A percentile compares a stretch with the other conserved stretches of the same genome.
phyloP scores from a whole-genome alignment of 35 echinoderm and acorn worm species.

The Anneissia japonica region DNA sequence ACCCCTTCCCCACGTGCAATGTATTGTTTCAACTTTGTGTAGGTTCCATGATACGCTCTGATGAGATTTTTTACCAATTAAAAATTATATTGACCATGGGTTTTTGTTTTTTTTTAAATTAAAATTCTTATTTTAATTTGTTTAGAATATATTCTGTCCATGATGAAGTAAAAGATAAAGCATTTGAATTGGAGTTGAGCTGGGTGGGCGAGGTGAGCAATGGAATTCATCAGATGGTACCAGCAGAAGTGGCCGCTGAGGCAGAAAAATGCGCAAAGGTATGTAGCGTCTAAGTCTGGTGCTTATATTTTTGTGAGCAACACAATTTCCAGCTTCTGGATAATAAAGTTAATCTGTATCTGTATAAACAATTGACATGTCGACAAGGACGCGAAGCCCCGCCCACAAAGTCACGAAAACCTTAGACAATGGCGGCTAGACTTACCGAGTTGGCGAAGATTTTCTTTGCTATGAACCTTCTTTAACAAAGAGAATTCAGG shows the following conservation, averaged over 20 bases:
- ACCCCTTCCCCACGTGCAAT: too few relatives aligned
- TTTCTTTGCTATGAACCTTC: not conserved
- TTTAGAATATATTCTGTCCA: constrained; percentile 89
- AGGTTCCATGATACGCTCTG: too few relatives aligned
- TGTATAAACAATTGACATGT: not conserved
- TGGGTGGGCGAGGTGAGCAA: constrained; percentile 93
- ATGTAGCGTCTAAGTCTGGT: not conserved
- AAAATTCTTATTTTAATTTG: not conserved
- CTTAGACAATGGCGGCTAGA: not conserved
- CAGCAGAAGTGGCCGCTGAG: constrained; percentile 76
- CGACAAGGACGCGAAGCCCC: not conserved
- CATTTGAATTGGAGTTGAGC: constrained; percentile 94
- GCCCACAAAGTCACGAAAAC: not conserved
- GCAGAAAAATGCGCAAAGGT: constrained; percentile 95
- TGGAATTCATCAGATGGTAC: constrained; percentile 85
- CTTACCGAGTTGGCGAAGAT: not conserved
- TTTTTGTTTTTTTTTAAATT: too few relatives aligned
- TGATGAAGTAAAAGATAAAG: constrained; percentile 98
- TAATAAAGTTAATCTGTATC: not conserved
- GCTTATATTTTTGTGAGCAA: not conserved
- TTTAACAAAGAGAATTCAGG: too few relatives aligned
- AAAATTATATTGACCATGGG: too few relatives aligned
- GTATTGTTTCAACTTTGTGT: too few relatives aligned
- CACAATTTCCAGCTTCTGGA: not conserved
- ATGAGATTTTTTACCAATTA: too few relatives aligned